A percentile compares a stretch with the other conserved stretches of the same genome.
Conservation (phyloP, 2,797 vertebrate genomes). For the Pelochelys cantorii region DNA sequence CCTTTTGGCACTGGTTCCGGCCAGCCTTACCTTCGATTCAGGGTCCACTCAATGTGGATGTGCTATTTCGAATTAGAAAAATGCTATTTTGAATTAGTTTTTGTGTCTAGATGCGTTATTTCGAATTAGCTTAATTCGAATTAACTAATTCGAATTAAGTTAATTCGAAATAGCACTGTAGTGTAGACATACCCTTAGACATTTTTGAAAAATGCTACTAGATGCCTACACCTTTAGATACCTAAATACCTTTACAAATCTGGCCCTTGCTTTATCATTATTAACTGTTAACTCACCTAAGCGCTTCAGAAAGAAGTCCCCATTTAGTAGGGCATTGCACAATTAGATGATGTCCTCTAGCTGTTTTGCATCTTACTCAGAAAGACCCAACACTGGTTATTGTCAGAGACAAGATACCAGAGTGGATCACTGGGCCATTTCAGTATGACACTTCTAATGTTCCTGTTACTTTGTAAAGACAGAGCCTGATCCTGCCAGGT, state of each 20-base stretch:
- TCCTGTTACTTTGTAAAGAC: slow-evolving; percentile 45
- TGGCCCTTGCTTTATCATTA: neutral
- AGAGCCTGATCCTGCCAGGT: rapidly evolving
- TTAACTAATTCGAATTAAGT: too few relatives aligned
- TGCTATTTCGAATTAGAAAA: too few relatives aligned
- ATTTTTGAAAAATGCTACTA: neutral
- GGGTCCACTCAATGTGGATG: too few relatives aligned
- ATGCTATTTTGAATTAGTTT: too few relatives aligned
- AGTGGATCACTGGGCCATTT: slow-evolving; percentile 29
- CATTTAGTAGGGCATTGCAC: slow-evolving; percentile 2
- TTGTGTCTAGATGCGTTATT: too few relatives aligned
- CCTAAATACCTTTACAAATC: neutral
- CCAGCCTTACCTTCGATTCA: too few relatives aligned
- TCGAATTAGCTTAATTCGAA: too few relatives aligned
- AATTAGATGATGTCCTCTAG: neutral
- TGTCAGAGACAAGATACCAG: slow-evolving; percentile 32
- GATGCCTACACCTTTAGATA: neutral
- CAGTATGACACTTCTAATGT: neutral
- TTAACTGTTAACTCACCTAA: neutral
- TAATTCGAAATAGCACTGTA: too few relatives aligned
- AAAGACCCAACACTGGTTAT: slow-evolving; percentile 32
- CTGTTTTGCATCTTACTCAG: slow-evolving; percentile 29
- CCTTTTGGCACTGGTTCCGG: too few relatives aligned
- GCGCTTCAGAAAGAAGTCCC: neutral
- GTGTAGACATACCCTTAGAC: too few relatives aligned